Evolutionary conservation across 2,888 invertebrate species (phyloP).

Genomic region (Harpagoxenus sublaevis): DNA sequence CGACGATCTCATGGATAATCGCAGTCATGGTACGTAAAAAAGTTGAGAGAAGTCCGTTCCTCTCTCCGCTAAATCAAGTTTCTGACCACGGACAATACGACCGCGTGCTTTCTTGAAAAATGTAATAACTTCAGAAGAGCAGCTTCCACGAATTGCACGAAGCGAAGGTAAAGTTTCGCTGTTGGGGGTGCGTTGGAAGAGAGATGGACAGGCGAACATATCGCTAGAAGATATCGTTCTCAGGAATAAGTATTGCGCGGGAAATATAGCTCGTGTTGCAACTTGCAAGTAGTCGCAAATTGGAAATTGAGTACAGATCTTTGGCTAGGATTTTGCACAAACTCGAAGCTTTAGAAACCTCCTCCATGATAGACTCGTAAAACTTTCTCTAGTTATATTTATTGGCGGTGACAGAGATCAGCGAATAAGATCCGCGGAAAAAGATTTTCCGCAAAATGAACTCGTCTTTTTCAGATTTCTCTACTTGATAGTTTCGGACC

Average conservation of each 20-base stretch:
- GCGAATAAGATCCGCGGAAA: too few relatives aligned
- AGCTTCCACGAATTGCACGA: not conserved
- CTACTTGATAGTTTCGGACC: too few relatives aligned
- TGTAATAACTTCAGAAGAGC: conserved; percentile 9
- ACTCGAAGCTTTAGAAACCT: too few relatives aligned
- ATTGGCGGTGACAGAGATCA: too few relatives aligned
- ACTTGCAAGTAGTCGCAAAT: not conserved
- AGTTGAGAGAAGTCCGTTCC: not conserved
- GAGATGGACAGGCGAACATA: not conserved
- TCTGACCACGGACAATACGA: not conserved
- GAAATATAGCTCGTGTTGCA: not conserved
- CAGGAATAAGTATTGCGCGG: too few relatives aligned
- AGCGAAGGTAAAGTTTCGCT: conserved; percentile 8
- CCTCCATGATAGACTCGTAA: too few relatives aligned
- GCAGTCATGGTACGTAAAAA: not conserved
- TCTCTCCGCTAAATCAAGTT: not conserved
- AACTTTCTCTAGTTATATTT: too few relatives aligned
- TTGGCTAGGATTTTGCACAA: too few relatives aligned
- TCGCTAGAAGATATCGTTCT: not conserved
- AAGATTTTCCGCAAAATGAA: too few relatives aligned
- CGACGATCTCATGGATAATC: not conserved
- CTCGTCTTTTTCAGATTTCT: too few relatives aligned
- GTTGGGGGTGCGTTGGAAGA: not conserved
- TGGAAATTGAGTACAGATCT: not conserved
- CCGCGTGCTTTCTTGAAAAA: conserved; percentile 18